Evolutionary conservation across 2,797 vertebrate genomes (phyloP).

Genomic region (Hybognathus amarus): DNA sequence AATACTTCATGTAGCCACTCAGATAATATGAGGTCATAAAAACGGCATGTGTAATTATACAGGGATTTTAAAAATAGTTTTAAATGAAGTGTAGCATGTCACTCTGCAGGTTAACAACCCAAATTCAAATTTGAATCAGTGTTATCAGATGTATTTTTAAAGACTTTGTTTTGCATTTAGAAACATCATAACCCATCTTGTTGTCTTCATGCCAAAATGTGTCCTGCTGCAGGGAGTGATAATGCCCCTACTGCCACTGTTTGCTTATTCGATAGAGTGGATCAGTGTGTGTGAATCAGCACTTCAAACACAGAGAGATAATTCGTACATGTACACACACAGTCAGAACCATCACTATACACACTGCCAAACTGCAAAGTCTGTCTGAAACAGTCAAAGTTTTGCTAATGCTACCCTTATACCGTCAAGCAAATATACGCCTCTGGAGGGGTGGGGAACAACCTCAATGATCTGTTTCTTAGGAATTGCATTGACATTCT

Average conservation of each 20-base stretch:
- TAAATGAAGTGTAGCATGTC: background rate
- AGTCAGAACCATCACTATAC: conserved; percentile 33
- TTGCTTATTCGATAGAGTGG: conserved; percentile 77
- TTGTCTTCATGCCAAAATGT: conserved; percentile 49
- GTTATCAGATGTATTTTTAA: conserved; percentile 11
- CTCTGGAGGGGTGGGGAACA: background rate
- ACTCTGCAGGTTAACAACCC: conserved; percentile 1
- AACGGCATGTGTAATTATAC: background rate
- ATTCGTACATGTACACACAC: conserved; percentile 75
- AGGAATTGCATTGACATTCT: conserved; percentile 20
- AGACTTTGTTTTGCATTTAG: conserved; percentile 14
- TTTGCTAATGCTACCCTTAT: background rate
- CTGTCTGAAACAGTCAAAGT: conserved; percentile 22
- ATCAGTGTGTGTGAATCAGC: conserved; percentile 79
- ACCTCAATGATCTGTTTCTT: background rate
- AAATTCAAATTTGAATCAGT: background rate
- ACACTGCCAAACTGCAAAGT: conserved; percentile 39
- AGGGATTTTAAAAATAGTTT: background rate
- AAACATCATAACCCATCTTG: conserved; percentile 37
- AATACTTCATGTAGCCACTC: conserved; percentile 10
- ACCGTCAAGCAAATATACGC: background rate
- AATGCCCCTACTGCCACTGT: conserved; percentile 63
- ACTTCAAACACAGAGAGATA: conserved; percentile 81
- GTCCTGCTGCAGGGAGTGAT: conserved; percentile 52
- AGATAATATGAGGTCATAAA: conserved; percentile 12